Percentiles rank a stretch among this genome's conserved stretches.
These are phyloP conservation scores for Philotrypesis tridentata DNA, from an alignment of 1,140 invertebrate genomes.

Conservation along the genomic window DNA sequence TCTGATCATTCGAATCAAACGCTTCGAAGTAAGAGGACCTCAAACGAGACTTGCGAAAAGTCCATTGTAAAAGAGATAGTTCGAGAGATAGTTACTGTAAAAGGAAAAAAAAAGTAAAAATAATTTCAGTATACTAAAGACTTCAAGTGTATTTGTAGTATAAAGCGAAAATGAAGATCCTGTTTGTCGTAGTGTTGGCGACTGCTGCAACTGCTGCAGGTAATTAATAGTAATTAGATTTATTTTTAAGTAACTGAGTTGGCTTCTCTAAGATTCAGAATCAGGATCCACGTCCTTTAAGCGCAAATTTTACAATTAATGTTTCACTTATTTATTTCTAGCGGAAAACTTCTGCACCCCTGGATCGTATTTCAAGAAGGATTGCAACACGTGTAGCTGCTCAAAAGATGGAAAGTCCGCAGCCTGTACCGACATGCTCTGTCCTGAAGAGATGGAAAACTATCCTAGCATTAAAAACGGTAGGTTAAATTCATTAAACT, in stretches of 20 bases:
- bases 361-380: not conserved
- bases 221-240: not conserved
- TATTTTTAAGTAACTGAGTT: not conserved
- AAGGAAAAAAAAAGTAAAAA: not conserved
- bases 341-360: conserved; percentile 11
- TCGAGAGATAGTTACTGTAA: not conserved
- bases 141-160: not conserved
- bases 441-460: not conserved
- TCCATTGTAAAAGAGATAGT: not conserved
- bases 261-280: not conserved
- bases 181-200: not conserved
- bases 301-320: not conserved
- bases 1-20: not conserved
- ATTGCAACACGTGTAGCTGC: conserved; percentile 15
- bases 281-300: too few relatives aligned
- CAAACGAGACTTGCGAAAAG: not conserved
- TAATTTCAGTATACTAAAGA: not conserved
- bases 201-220: not conserved
- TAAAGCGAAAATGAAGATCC: not conserved
- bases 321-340: not conserved
- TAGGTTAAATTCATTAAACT: not conserved
- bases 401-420: conserved; percentile 6
- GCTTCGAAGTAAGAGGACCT: not conserved
- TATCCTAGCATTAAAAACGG: not conserved
- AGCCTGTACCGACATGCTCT: conserved; percentile 7